Evolutionary conservation across 1,140 invertebrate genomes (phyloP).

Genomic region (Sipha flava): DNA sequence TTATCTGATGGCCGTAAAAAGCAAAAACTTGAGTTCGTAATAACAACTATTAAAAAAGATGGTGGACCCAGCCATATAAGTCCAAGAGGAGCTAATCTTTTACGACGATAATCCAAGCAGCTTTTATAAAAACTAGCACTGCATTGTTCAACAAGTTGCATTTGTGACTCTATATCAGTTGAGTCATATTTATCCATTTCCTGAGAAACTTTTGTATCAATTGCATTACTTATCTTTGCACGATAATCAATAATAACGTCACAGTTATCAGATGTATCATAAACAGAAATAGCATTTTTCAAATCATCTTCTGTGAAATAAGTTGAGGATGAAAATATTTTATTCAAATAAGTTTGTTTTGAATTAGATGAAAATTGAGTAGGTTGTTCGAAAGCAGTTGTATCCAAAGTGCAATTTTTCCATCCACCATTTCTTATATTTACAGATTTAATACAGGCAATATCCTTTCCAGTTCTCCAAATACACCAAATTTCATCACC

Average conservation of each 20-base stretch:
- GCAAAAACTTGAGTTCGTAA: slow-evolving; percentile 28
- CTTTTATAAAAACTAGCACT: slow-evolving; percentile 28
- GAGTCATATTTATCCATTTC: slow-evolving; percentile 29
- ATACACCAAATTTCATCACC: slow-evolving; percentile 24
- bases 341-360: slow-evolving; percentile 17
- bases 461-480: slow-evolving; percentile 26
- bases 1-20: slow-evolving; percentile 15
- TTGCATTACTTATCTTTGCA: slow-evolving; percentile 14
- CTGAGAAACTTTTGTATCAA: slow-evolving; percentile 23
- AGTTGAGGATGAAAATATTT: slow-evolving; percentile 15
- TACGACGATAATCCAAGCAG: slow-evolving; percentile 21
- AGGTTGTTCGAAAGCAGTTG: slow-evolving; percentile 13
- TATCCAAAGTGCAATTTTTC: slow-evolving; percentile 14
- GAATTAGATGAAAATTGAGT: background rate
- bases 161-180: background rate
- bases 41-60: slow-evolving; percentile 5
- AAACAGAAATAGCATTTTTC: slow-evolving; percentile 28
- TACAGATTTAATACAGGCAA: background rate
- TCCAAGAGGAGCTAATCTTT: slow-evolving; percentile 21
- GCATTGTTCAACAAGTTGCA: slow-evolving; percentile 22
- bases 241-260: slow-evolving; percentile 8
- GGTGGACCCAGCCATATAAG: slow-evolving; percentile 1
- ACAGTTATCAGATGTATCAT: slow-evolving; percentile 17
- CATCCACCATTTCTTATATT: background rate
- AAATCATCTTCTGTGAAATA: slow-evolving; percentile 23